Base-by-base conservation (phyloP, 1,140 invertebrate species). In the Holotrichia oblita region DNA sequence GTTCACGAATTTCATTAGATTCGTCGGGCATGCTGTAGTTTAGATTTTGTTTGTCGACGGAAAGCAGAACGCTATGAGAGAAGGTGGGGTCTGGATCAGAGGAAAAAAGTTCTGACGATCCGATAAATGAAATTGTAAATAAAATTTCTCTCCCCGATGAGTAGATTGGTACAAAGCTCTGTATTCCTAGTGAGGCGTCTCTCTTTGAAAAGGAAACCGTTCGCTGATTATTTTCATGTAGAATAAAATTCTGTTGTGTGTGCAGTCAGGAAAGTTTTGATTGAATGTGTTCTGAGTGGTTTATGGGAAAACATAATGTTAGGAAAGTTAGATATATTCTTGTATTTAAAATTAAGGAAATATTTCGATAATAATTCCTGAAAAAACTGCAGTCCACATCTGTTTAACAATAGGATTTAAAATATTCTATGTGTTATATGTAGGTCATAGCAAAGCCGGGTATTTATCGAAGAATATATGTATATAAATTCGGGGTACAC, bases 41-140 rank as follows among this genome's bases (percentile, higher is more conserved):
- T 17, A 17, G 48, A 55, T 55, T 55, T 55, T 55, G 48, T 55
- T 55, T 55, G 48, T 14, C 17, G 48, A 55, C 14, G 48, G 17
- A 55, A 55, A 17, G 48, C 48, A 7, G n/a, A 55, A 17, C 48
- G 48, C 12, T 6, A 34, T 34, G 27, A 4, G 27, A 34, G 27
- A 34, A 17, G 48, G 14, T 7, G 48, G 14, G n/a, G 48, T 34
- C 2, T 20, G 20, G 61, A 69, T 24, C 61, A 34, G 20, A 69
- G 27, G 27, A 69, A 69, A 69, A 69, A 69, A 69, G 61, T 69
- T 69, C 8, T 69, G 24, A 69, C 61, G 17, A 69, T 69, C 61
- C 61, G 61, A 69, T 69, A 69, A 69, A 69, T 69, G 22, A 69
- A 69, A 69, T 69, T 34, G 61, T 69, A 69, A 69, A 69, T 69